Base-by-base conservation (phyloP, 2,888 invertebrate species). In the Cynaeus angustus region DNA sequence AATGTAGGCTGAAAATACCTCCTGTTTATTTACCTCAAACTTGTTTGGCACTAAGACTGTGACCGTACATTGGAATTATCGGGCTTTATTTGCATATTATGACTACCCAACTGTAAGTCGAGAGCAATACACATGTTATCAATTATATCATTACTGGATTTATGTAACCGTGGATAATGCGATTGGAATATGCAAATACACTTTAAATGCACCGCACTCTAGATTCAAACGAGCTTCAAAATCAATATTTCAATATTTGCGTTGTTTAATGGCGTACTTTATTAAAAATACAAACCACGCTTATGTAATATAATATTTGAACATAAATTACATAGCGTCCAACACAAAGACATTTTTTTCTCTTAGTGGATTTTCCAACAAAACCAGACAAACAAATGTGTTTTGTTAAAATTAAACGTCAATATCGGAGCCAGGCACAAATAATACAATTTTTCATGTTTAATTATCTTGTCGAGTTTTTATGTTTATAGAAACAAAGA, bases 101-200 rank as follows among this genome's bases (percentile, higher is more conserved):
- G 26, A 50, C 50, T 43, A 58, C 46, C 50, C 52, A 14, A 67
- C 58, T 71, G 67, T 71, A 71, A 67, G 62, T 56, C 33, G 43
- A 65, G 65, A 52, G 61, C 68, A 55, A 68, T 73, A 72, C 75
- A 75, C 72, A 73, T 77, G 78, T 78, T 78, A 77, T 78, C 79
- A 80, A 80, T 80, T 80, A 80, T 78, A 76, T 78, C 77, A 79
- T 79, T 78, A 79, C 75, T 66, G 76, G 76, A 79, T 80, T 79
- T 78, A 79, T 79, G 78, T 78, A 79, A 78, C 75, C 78, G 70
- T 79, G 74, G 72, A 72, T 79, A 80, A 80, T 78, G 74, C 76
- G 75, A 76, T 78, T 76, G 75, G 75, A 75, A 76, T 78, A 76
- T 80, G 75, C 77, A 78, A 79, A 80, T 76, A 76, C 74, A 74